phyloP scores from a whole-genome alignment of 1,140 invertebrate species.

The Drosophila lacteicornis region DNA sequence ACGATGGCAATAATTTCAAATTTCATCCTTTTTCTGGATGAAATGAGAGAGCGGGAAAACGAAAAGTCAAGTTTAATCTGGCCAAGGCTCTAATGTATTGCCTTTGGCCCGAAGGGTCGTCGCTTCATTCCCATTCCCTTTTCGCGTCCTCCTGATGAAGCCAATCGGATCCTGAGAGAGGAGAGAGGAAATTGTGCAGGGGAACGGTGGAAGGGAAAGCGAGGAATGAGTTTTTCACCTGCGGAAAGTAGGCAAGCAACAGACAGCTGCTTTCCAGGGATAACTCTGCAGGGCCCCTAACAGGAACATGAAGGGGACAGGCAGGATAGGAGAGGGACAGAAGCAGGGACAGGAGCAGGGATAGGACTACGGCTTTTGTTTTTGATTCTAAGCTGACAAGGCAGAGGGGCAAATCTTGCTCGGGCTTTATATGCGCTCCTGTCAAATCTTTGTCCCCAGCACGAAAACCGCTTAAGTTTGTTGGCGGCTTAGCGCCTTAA shows the following conservation, averaged over 20 bases:
- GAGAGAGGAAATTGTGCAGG: not conserved
- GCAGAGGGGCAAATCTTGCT: slow-evolving; percentile 18
- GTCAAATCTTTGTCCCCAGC: slow-evolving; percentile 47
- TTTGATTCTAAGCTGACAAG: slow-evolving; percentile 78
- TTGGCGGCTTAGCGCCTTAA: slow-evolving; percentile 44
- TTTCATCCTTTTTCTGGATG: slow-evolving; percentile 15
- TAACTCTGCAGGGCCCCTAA: not conserved
- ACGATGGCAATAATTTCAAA: slow-evolving; percentile 61
- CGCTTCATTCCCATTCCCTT: slow-evolving; percentile 13
- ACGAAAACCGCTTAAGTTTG: slow-evolving; percentile 56
- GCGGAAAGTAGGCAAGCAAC: slow-evolving; percentile 69
- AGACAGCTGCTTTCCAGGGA: slow-evolving; percentile 73
- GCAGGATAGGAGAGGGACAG: not conserved
- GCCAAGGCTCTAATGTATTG: slow-evolving; percentile 68
- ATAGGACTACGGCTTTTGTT: slow-evolving; percentile 51
- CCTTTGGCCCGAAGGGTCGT: slow-evolving; percentile 51
- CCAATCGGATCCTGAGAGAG: slow-evolving; percentile 68
- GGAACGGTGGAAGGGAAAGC: not conserved
- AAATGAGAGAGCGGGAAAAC: not conserved
- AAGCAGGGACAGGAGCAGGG: not conserved
- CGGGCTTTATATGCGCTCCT: slow-evolving; percentile 23
- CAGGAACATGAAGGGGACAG: not conserved
- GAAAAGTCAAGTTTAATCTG: slow-evolving; percentile 71
- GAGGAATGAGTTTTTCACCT: slow-evolving; percentile 17
- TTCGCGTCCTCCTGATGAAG: slow-evolving; percentile 60